These are phyloP conservation scores for Drosophila suzukii DNA, from an alignment of 1,140 invertebrate species.

Conservation along the genomic window DNA sequence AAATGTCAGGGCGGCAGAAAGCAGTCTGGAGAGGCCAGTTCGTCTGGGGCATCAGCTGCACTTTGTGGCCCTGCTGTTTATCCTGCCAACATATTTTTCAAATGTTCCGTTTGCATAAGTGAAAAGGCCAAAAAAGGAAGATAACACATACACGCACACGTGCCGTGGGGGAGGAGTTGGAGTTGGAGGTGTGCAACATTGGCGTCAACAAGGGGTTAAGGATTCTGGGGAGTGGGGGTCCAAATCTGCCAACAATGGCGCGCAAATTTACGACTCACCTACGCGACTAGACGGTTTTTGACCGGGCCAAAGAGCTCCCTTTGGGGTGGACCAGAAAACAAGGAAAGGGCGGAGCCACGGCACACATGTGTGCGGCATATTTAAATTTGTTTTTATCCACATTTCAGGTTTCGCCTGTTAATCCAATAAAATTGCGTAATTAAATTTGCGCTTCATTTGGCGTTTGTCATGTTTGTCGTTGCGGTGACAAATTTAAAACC, in stretches of 20 bases:
- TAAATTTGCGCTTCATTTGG: slow-evolving; percentile 82
- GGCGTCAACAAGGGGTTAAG: slow-evolving; percentile 57
- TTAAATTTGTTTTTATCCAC: slow-evolving; percentile 69
- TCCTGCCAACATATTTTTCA: slow-evolving; percentile 80
- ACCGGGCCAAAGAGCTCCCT: slow-evolving; percentile 3
- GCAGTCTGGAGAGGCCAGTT: slow-evolving; percentile 43
- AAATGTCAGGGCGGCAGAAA: slow-evolving; percentile 72
- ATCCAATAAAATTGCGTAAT: slow-evolving; percentile 83
- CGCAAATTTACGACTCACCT: slow-evolving; percentile 79
- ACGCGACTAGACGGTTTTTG: slow-evolving; percentile 68
- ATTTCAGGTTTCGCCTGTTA: slow-evolving; percentile 66
- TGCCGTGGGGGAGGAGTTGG: no score
- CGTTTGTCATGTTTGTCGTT: slow-evolving; percentile 74
- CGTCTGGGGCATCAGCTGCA: slow-evolving; percentile 73
- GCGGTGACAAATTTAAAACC: slow-evolving; percentile 80
- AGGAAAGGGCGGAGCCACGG: slow-evolving; percentile 7
- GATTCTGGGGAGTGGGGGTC: not conserved
- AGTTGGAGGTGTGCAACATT: slow-evolving; percentile 50
- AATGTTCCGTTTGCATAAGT: slow-evolving; percentile 80
- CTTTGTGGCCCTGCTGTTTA: slow-evolving; percentile 76
- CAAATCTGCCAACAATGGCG: slow-evolving; percentile 65
- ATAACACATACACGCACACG: slow-evolving; percentile 38
- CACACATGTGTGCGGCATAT: slow-evolving; percentile 67
- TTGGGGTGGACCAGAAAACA: not conserved
- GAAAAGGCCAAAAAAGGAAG: slow-evolving; percentile 79